Evolutionary conservation across 2,797 vertebrate species (phyloP).

Genomic region (Tragopan temminckii): DNA sequence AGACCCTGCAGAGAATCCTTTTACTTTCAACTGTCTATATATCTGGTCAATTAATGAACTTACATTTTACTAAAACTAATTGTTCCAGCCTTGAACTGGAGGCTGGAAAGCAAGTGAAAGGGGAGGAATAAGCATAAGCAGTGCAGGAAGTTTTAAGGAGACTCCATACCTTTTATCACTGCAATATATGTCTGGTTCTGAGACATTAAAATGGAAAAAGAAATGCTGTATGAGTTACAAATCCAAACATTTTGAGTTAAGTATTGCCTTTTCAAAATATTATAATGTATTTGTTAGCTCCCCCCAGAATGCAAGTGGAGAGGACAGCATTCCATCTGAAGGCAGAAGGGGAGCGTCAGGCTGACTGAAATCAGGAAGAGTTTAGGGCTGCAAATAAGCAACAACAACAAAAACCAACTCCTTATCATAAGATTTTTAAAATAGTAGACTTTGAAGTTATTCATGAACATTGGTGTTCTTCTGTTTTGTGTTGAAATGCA

Average conservation of each 20-base stretch:
- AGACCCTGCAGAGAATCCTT: conserved; percentile 29
- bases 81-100: conserved; percentile 19
- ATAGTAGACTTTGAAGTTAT: not conserved
- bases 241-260: not conserved
- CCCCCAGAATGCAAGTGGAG: not conserved
- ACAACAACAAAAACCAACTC: not conserved
- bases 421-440: not conserved
- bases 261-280: not conserved
- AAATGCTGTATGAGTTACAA: not conserved
- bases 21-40: conserved; percentile 31
- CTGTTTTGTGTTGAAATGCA: not conserved
- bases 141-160: not conserved
- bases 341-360: not conserved
- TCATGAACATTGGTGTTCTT: not conserved
- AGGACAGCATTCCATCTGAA: not conserved
- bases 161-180: not conserved
- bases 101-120: not conserved
- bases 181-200: not conserved
- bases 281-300: not conserved
- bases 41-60: conserved; percentile 35
- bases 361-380: not conserved
- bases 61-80: conserved; percentile 16
- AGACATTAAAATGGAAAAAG: not conserved
- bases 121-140: not conserved
- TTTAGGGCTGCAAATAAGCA: conserved; percentile 3